Evolutionary conservation across 1,140 invertebrate genomes (phyloP).

Genomic region (Papilio dardanus): DNA sequence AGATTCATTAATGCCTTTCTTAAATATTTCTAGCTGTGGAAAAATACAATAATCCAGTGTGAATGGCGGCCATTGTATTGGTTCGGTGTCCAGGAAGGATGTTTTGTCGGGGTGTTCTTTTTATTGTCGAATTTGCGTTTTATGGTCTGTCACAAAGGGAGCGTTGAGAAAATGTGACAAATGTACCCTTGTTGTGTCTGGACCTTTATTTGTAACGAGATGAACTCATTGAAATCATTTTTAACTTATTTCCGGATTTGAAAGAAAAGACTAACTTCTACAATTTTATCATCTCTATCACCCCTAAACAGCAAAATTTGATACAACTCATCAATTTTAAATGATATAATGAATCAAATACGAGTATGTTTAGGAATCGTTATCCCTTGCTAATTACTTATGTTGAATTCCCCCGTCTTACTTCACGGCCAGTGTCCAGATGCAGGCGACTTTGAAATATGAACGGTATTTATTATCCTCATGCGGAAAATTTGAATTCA

Average conservation of each 20-base stretch:
- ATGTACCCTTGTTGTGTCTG: slow-evolving; percentile 62
- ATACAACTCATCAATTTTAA: background rate
- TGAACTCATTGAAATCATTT: background rate
- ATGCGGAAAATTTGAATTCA: slow-evolving; percentile 38
- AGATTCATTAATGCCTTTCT: slow-evolving; percentile 77
- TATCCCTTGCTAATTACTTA: slow-evolving; percentile 65
- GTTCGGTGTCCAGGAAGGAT: slow-evolving; percentile 80
- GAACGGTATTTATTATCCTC: slow-evolving; percentile 72
- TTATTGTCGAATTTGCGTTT: slow-evolving; percentile 82
- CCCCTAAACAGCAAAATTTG: background rate
- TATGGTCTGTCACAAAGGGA: slow-evolving; percentile 76
- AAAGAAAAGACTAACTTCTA: background rate
- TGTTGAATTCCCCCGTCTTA: slow-evolving; percentile 60
- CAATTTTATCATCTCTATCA: background rate
- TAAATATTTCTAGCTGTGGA: slow-evolving; percentile 77
- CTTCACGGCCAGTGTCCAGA: slow-evolving; percentile 76
- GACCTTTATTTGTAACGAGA: slow-evolving; percentile 21
- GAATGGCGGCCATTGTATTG: slow-evolving; percentile 78
- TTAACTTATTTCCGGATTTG: no score
- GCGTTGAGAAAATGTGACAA: slow-evolving; percentile 74
- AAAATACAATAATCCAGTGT: slow-evolving; percentile 79
- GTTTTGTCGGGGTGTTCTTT: slow-evolving; percentile 78
- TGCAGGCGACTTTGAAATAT: slow-evolving; percentile 80
- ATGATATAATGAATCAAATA: background rate
- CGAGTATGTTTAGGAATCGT: slow-evolving; percentile 16